phyloP scores from a whole-genome alignment of 1,140 invertebrate species.

The Zaprionus nigranus region DNA sequence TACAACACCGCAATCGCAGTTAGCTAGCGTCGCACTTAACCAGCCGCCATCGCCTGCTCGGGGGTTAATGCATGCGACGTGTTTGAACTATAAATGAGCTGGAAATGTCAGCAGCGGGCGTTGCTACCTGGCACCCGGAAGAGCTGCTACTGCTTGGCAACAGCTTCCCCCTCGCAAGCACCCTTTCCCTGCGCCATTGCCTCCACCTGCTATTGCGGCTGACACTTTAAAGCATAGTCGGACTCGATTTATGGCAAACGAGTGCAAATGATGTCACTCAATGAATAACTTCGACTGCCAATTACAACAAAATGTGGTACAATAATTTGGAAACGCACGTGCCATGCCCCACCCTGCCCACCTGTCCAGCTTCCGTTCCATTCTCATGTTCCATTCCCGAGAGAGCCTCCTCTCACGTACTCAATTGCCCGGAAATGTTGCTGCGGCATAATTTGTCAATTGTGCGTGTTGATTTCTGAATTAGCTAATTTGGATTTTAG shows the following conservation, averaged over 20 bases:
- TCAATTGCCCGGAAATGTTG: slow-evolving; percentile 80
- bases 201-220: background rate
- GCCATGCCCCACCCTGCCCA: slow-evolving; percentile 12
- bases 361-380: background rate
- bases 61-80: slow-evolving; percentile 81
- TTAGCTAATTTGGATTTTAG: slow-evolving; percentile 82
- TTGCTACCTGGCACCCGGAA: slow-evolving; percentile 36
- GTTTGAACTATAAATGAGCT: slow-evolving; percentile 81
- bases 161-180: background rate
- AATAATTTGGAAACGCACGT: slow-evolving; percentile 71
- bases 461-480: slow-evolving; percentile 82
- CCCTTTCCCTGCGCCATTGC: background rate
- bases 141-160: background rate
- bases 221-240: slow-evolving; percentile 62
- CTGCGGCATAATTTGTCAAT: slow-evolving; percentile 81
- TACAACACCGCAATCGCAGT: slow-evolving; percentile 53
- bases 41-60: slow-evolving; percentile 44
- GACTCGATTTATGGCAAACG: slow-evolving; percentile 73
- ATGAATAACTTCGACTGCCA: slow-evolving; percentile 64
- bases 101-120: slow-evolving; percentile 68
- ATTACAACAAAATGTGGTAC: slow-evolving; percentile 44
- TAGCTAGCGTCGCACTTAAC: slow-evolving; percentile 65
- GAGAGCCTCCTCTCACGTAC: slow-evolving; percentile 56
- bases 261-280: slow-evolving; percentile 80
- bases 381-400: background rate